Evolutionary conservation across 2,113 vertebrate species (phyloP), one percentile per base, ranked within the genome.

Genomic region (Manacus vitellinus): DNA sequence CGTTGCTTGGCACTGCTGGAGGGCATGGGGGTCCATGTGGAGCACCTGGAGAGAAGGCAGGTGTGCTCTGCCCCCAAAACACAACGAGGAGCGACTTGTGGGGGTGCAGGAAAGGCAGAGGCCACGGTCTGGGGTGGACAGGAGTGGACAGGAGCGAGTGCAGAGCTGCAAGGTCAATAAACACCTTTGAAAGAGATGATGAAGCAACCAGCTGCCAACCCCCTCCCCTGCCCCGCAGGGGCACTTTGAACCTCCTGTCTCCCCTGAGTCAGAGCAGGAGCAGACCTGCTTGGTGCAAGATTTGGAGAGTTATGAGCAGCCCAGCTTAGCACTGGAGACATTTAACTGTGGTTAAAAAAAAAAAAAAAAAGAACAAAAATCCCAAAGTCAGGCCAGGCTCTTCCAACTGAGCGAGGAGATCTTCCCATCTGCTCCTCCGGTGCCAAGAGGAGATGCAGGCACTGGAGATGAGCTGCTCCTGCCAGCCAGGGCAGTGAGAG

Each of bases 151-250:
- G 78, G 10, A 16, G 66, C 9, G 39, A 31, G 56, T 0, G 7
- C 56, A 54, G 86, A 80, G 84, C 87, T 89, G 76, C 35, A 8
- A 17, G 87, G 84, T 27, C 95, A 80, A 9, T 5, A 7, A 51
- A 14, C 10, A 56, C 54, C 76, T 76, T 47, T 23, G 54, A 12
- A 44, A 56, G 72, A 61, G 63, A 2, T 5, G 83, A 22, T 61
- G 87, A 24, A 83, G 67, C n/a, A 41, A 33, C 0, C 7, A 24
- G 83, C 76, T 91, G 92, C 92, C 90, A 94, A 39, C 87, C 63
- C 90, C 54, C 51, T 89, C 16, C 81, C 65, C 88, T 92, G 88
- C 85, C 94, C 93, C 21, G 39, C 88, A 93, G 94, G 52, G 55
- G 43, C 56, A 8, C 93, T 96, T 90, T 93, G 93, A 95, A 92